Evolutionary conservation across 2,888 invertebrate genomes (phyloP).

Genomic region (Pristionchus exspectatus): DNA sequence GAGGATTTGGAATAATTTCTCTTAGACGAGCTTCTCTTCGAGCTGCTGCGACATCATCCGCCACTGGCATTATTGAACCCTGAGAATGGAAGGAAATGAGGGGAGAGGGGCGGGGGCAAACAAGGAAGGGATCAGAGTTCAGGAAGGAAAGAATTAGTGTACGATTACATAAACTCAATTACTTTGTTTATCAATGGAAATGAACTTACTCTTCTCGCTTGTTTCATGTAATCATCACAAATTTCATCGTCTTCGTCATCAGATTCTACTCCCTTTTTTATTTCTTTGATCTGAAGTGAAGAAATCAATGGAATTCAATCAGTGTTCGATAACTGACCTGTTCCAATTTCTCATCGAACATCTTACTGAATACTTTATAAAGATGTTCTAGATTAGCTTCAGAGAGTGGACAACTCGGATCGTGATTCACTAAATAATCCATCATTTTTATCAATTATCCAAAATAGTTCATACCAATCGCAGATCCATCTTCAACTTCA

Average conservation of each 20-base stretch:
- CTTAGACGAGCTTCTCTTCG: neutral
- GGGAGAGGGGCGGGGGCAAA: neutral
- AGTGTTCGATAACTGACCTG: neutral
- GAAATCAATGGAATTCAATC: neutral
- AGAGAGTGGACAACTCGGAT: neutral
- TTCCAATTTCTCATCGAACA: slow-evolving; percentile 49
- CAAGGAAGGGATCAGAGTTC: neutral
- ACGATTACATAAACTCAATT: neutral
- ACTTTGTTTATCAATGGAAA: neutral
- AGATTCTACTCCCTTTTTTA: neutral
- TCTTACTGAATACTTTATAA: slow-evolving; percentile 46
- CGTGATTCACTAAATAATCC: neutral
- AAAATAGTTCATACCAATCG: neutral
- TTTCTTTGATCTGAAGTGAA: slow-evolving; percentile 16
- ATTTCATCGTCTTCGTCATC: slow-evolving; percentile 1
- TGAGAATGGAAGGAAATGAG: neutral
- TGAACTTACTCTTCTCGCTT: slow-evolving; percentile 25
- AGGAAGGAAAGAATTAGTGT: neutral
- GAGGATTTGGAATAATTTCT: neutral
- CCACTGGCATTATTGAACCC: slow-evolving; percentile 38
- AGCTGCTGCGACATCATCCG: neutral
- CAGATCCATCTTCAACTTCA: neutral
- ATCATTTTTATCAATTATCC: neutral
- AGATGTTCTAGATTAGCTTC: slow-evolving; percentile 12
- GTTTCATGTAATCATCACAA: slow-evolving; percentile 48